Conservation (phyloP, 2,888 invertebrate genomes). For the Xestia c-nigrum region DNA sequence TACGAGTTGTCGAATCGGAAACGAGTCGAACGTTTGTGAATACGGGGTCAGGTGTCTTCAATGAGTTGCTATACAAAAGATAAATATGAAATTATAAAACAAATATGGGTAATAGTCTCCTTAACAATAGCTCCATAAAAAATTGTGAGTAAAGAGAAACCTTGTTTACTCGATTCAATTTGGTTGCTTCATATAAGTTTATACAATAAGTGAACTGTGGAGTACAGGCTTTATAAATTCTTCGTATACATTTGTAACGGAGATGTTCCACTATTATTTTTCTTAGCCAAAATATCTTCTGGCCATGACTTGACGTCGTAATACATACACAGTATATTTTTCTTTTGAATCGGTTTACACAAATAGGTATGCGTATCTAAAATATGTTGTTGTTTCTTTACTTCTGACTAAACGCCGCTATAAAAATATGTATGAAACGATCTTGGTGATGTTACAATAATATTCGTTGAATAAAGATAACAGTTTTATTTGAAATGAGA, state of each 20-base stretch:
- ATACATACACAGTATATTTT: conserved; percentile 47
- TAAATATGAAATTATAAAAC: not conserved
- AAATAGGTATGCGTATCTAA: conserved; percentile 40
- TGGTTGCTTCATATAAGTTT: conserved; percentile 10
- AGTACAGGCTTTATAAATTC: not conserved
- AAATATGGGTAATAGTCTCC: no score
- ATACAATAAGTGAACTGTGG: not conserved
- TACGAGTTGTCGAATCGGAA: no score
- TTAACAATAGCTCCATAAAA: no score
- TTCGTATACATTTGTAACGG: conserved; percentile 1
- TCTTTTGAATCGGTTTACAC: conserved; percentile 39
- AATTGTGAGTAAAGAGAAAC: not conserved
- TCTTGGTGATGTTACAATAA: conserved; percentile 43
- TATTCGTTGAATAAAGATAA: conserved; percentile 36
- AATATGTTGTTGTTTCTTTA: conserved; percentile 34
- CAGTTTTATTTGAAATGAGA: conserved; percentile 32
- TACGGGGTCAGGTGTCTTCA: no score
- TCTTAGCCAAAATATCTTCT: conserved; percentile 35
- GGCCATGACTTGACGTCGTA: conserved; percentile 17
- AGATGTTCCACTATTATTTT: conserved; percentile 33
- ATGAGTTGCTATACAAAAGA: not conserved
- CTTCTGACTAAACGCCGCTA: conserved; percentile 40
- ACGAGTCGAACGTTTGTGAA: no score
- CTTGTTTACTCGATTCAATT: not conserved
- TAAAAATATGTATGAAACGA: conserved; percentile 44